Conservation (phyloP, 2,113 vertebrate species). For the Parus major region DNA sequence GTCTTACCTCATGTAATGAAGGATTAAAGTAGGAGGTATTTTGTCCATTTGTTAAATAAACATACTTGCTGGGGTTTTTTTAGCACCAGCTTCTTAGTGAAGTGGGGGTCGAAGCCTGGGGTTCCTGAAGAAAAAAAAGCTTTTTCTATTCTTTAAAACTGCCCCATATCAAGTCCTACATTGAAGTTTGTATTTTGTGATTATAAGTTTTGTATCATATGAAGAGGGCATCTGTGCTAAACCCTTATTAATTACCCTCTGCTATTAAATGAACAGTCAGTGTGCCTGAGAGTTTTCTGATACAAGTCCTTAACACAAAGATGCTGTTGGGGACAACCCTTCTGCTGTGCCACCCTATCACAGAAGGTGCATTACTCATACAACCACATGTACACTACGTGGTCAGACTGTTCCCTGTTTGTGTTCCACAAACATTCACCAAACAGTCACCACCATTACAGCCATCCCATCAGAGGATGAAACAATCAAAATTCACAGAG, state of each 20-base stretch:
- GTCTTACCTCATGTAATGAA: not conserved
- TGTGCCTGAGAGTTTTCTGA: not conserved
- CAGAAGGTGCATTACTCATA: not conserved
- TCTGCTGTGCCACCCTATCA: not conserved
- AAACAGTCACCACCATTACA: not conserved
- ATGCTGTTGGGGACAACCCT: not conserved
- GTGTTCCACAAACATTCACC: not conserved
- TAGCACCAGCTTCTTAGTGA: not conserved
- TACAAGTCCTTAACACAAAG: not conserved
- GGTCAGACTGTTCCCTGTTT: not conserved
- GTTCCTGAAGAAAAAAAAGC: not conserved
- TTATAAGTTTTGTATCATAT: not conserved
- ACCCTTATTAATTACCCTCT: not conserved
- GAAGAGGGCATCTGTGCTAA: not conserved
- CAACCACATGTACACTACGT: accelerated
- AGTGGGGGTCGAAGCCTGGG: not conserved
- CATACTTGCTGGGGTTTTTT: not conserved
- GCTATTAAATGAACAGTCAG: not conserved
- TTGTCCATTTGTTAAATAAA: not conserved
- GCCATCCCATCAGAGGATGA: not conserved
- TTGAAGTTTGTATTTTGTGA: not conserved
- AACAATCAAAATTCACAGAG: not conserved
- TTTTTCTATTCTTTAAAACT: not conserved
- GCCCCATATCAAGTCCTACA: not conserved
- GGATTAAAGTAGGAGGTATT: not conserved